phyloP scores from a whole-genome alignment of 1,140 invertebrate genomes.

The Rhyacophila brunnea region DNA sequence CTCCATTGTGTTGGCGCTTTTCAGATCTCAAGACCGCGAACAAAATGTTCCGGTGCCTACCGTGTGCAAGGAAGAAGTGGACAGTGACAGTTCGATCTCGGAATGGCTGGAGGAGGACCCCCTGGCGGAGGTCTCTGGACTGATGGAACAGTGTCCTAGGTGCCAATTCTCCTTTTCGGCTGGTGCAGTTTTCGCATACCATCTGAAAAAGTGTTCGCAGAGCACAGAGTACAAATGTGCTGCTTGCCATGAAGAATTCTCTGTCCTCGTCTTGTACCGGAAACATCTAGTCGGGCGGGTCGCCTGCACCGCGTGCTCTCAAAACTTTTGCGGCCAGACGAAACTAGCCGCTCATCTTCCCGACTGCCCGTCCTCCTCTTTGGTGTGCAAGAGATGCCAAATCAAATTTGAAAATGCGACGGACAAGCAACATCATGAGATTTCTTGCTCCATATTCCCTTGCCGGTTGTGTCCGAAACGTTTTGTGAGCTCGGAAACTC shows the following conservation, averaged over 20 bases:
- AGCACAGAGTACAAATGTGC: no score
- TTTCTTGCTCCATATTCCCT: conserved; percentile 6
- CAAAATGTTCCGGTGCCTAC: neutral
- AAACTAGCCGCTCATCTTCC: neutral
- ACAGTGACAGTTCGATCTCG: no score
- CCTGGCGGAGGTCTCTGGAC: no score
- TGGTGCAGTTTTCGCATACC: no score
- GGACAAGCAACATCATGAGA: neutral
- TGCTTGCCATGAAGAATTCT: no score
- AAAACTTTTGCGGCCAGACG: conserved; percentile 1
- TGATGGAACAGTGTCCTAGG: no score
- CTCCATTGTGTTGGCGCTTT: conserved; percentile 20
- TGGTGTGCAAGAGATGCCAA: conserved; percentile 3
- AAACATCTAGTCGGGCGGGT: neutral
- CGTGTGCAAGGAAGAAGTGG: no score
- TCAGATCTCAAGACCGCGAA: conserved; percentile 21
- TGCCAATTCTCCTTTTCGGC: no score
- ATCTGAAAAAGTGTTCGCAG: no score
- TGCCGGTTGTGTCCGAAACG: conserved; percentile 12
- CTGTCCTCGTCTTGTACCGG: no score
- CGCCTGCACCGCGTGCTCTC: conserved; percentile 1
- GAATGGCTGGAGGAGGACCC: no score
- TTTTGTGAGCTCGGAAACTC: conserved; percentile 3
- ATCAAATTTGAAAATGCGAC: neutral
- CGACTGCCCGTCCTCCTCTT: neutral